Evolutionary conservation across 2,797 vertebrate genomes (phyloP), one percentile per base, ranked within the genome.

Genomic region (Falco novaeseelandiae): DNA sequence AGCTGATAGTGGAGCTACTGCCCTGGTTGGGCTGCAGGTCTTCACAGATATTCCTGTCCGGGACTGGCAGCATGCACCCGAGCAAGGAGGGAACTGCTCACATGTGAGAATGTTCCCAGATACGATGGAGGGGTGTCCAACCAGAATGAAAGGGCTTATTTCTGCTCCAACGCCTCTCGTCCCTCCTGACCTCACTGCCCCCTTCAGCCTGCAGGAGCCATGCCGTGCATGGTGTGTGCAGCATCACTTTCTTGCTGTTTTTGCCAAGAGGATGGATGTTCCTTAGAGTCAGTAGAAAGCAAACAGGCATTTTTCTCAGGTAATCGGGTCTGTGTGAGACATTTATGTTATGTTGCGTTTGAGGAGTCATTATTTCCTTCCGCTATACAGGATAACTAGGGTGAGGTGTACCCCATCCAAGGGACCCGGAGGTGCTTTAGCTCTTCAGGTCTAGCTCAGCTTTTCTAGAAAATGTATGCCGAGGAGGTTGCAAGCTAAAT

Each of bases 121-220:
- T 61, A 54, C 0, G 2, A 42, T 20, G 51, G 32, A 46, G 21
- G 49, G 61, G n/a, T 21, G 6, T 76, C 59, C 0, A 0, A 8
- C 32, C 6, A 10, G 73, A 72, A 69, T 25, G 32, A 67, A 74
- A 79, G 63, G 71, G 40, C 36, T 69, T 23, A 17, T 44, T 94
- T 86, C 78, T 82, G 70, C 61, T 52, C 40, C 0, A 0, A 74
- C 61, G 61, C 8, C 17, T 21, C 46, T 76, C 1, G 1, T 42
- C 34, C 30, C 42, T 83, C 48, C 21, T 0, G 1, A 46, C 40
- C 48, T 57, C 38, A 2, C 12, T 1, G 2, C n/a, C 14, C n/a
- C 25, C 46, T 89, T 44, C 74, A 66, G 76, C 38, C 27, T 12
- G 17, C 27, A 4, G n/a, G 57, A 38, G 26, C 55, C 17, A 0